Evolutionary conservation across 1,140 invertebrate species (phyloP), one percentile per base, ranked within the genome.

Genomic region (Caenorhabditis tropicalis): DNA sequence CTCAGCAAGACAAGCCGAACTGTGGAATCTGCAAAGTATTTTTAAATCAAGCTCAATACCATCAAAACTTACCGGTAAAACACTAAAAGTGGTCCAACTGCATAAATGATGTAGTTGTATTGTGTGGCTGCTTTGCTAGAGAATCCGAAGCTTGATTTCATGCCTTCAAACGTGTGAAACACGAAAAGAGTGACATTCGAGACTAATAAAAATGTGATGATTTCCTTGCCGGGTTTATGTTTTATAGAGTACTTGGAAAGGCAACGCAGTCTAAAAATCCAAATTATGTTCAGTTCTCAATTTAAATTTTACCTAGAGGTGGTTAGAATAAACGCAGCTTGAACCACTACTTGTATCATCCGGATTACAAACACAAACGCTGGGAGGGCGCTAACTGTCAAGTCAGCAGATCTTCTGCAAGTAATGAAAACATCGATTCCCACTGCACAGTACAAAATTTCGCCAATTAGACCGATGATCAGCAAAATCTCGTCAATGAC

Each of bases 171-270:
- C 15, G 89, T 91, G 51, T 91, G 89, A 36, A 91, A 91, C 51
- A 91, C 90, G 79, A 91, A 91, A 16, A 91, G 83, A 19, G 90
- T 89, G 12, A 91, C 86, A 83, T 91, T 91, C 15, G 90, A 89
- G 6, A 91, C 88, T 10, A 91, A 83, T 21, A 91, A 81, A 79
- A 91, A 91, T n/a, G 90, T 91, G 31, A 91, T 90, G 58, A 91
- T 88, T 83, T 91, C 90, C 79, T 91, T 91, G 27, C 90, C 90
- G 0, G 89, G 88, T 65, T 90, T 87, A 6, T 82, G 24, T 21
- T 85, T 83, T 0, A 87, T 82, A 0, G 89, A 79, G 15, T 88
- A 58, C 9, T 82, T 49, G 36, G 83, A 82, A 27, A 87, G 46
- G 21, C 88, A 89, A 6, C 90, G 88, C 10, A 90, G 49, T 87